Evolutionary conservation across 1,140 invertebrate species (phyloP), one percentile per base, ranked within the genome.

Genomic region (Brachionus koreanus): DNA sequence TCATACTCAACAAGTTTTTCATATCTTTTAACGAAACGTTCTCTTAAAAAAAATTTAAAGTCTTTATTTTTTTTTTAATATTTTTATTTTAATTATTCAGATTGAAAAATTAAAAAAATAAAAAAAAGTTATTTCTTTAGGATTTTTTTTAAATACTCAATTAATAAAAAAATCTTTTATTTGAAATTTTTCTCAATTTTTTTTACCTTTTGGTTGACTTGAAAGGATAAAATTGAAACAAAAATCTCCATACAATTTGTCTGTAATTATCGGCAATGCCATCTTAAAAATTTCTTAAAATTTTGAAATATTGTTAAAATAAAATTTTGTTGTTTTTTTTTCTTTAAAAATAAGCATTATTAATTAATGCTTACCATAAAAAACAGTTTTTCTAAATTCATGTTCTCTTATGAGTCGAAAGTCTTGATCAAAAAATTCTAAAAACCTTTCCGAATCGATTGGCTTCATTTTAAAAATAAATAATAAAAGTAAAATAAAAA

Each of bases 331-430:
- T 25, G n/a, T 19, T 46, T 46, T n/a, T 12, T 46, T 2, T 46
- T 1, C 1, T 12, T 12, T 1, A 46, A 29, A 29, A 4, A n/a
- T n/a, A 5, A 35, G 29, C 25, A 35, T 13, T 12, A n/a, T 33
- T 67, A 33, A 29, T 5, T 33, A 37, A 7, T 69, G 5, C 37
- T 37, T 19, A 79, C 76, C 49, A 37, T n/a, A 35, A 65, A 79
- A 79, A 4, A 79, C 57, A 39, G 46, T 9, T 23, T 61, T 57
- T 57, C 76, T 57, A 35, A 79, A 79, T 25, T 79, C 76, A 39
- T 42, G 61, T 25, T 79, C 76, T 79, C 61, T 79, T 9, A 79
- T 49, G 29, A 79, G 76, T 43, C 76, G 6, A 65, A 39, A 79
- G 33, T 79, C 76, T 19, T 57, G 35, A 19, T 79, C 76, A 25